Base-by-base conservation (phyloP, 2,113 vertebrate species). In the Sitta europaea region DNA sequence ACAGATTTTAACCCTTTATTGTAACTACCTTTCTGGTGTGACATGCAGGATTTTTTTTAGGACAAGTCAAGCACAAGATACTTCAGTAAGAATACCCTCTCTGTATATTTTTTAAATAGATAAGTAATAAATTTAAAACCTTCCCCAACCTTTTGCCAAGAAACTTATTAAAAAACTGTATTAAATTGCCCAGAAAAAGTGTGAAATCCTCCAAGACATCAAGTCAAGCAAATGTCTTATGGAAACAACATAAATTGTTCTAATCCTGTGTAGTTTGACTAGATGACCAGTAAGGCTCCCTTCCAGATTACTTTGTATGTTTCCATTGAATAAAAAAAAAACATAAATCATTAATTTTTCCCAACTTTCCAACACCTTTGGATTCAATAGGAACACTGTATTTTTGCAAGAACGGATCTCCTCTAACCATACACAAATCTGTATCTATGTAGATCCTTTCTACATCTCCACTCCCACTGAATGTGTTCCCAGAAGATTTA, bases 161-260 rank as follows among this genome's bases (percentile, higher is more conserved):
- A 12, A 80, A 38, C 7, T 29, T 70, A 45, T 45, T 31, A 42
- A 76, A 92, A 63, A 14, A 35, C 5, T 33, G 14, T 16, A 50
- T 33, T 68, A 77, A 51, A 66, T 33, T 42, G 7, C 25, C 22
- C 28, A 61, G n/a, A 20, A 79, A 63, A 68, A 53, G 1, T 27
- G 5, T 35, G 17, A 94, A 86, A 61, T 57, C 18, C 18, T 91
- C 10, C 9, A 27, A 75, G 54, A 43, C 3, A 59, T 8, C 19
- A 82, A 79, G n/a, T 77, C 42, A 68, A 66, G 35, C 0, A 87
- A 77, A 66, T 8, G 25, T 45, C n/a, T 57, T 15, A 35, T 0
- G 0, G 57, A 25, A 88, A 58, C 11, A 40, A 2, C 1, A 0
- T 40, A 78, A 35, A 0, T 55, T 45, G 35, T 58, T 36, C 6